Base-by-base conservation (phyloP, 2,888 invertebrate species). In the Galeopsomyia nigrocyanea region DNA sequence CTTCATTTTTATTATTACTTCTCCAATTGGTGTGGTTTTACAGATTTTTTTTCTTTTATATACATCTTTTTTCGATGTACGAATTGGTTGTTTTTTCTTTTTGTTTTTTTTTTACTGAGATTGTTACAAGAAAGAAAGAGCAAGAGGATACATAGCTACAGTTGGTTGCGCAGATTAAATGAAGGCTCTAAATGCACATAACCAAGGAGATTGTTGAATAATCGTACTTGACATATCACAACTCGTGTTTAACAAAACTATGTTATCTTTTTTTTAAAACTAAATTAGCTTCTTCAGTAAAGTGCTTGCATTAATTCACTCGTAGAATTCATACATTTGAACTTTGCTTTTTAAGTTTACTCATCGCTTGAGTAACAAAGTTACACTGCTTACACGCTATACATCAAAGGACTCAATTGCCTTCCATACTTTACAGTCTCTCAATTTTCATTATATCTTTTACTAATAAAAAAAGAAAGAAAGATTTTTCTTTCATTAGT, bases 371-470 rank as follows among this genome's bases (percentile, higher is more conserved):
- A 67, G 51, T 57, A 62, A 14, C 49, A 66, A 62, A 61, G 21
- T 21, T 57, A 19, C 62, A 26, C 49, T 17, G 16, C 50, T 71
- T 66, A 63, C 39, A 63, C 10, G 13, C 49, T 67, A 66, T 62
- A 67, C 61, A 66, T 39, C 10, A 55, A 21, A 46, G 62, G 60
- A 26, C 5, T 5, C 64, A 53, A 46, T 58, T 16, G 39, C n/a
- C 51, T 55, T 66, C 13, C n/a, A 61, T 57, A 17, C n/a, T 46
- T 58, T 63, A 53, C 68, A 72, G 62, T 68, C 71, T 71, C 57
- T 71, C 39, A 63, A 57, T 71, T 67, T 66, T 50, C 7, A 17
- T 46, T 57, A 39, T 39, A 39, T 39, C 47, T 49, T 68, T 53
- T 16, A 50, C 14, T 26, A 31, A 31, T 62, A 65, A 62, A 56